These are phyloP conservation scores for Choloepus hoffmanni DNA, from an alignment of 2,113 vertebrate genomes.

Conservation along the genomic window DNA sequence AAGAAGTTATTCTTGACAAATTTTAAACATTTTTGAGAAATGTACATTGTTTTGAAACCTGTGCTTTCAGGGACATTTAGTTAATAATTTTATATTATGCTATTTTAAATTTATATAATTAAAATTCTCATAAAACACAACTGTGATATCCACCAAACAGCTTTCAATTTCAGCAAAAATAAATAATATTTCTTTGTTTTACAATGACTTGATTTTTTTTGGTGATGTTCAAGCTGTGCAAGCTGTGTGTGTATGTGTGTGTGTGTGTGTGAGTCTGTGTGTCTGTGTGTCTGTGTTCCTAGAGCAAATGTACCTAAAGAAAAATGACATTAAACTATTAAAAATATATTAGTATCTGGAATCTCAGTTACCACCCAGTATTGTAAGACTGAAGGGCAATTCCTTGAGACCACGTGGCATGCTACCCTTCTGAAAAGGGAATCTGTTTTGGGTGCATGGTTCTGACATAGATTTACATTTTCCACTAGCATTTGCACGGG, in stretches of 20 bases:
- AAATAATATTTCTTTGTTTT: not conserved
- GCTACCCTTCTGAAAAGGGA: not conserved
- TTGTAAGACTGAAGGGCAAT: not conserved
- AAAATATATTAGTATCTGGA: not conserved
- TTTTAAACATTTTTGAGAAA: constrained; percentile 39
- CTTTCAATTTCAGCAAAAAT: not conserved
- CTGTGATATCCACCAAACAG: not conserved
- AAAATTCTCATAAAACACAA: not conserved
- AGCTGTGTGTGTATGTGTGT: too few relatives aligned
- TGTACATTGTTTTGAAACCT: constrained; percentile 38
- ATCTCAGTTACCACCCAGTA: not conserved
- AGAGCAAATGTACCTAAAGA: not conserved
- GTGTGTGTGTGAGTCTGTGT: too few relatives aligned
- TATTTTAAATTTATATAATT: not conserved
- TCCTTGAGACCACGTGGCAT: not conserved
- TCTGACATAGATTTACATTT: not conserved
- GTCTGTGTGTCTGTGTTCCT: not conserved
- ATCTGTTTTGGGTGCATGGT: not conserved
- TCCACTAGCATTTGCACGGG: not conserved
- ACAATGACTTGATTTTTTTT: not conserved
- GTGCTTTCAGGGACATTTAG: not conserved
- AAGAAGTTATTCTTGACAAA: not conserved
- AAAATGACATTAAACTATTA: not conserved
- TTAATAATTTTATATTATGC: not conserved
- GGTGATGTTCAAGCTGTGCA: not conserved